Conservation (phyloP, 2,888 invertebrate genomes). For the Leptura quadrifasciata region DNA sequence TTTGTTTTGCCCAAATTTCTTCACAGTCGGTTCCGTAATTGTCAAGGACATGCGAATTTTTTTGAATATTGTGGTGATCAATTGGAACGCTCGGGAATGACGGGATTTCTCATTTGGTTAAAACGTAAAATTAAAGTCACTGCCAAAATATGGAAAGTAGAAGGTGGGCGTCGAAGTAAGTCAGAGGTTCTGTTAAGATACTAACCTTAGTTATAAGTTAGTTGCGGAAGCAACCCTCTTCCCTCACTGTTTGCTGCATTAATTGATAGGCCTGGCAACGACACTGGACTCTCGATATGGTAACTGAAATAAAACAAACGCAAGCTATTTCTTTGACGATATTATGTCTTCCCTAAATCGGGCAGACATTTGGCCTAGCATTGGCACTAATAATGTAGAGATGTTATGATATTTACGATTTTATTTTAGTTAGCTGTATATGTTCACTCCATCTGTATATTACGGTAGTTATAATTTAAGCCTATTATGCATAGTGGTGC, state of each 20-base stretch:
- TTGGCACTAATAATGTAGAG: conserved; percentile 71
- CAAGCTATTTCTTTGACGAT: conserved; percentile 64
- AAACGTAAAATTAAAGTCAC: conserved; percentile 43
- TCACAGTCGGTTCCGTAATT: conserved; percentile 14
- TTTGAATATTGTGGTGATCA: background rate
- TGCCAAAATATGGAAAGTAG: conserved; percentile 51
- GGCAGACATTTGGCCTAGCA: conserved; percentile 69
- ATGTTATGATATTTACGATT: conserved; percentile 70
- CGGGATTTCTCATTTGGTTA: conserved; percentile 7
- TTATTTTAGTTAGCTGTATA: conserved; percentile 56
- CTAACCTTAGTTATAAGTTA: conserved; percentile 62
- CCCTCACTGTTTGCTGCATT: conserved; percentile 75
- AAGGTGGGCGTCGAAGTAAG: conserved; percentile 2
- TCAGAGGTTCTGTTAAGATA: conserved; percentile 59
- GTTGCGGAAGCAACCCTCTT: conserved; percentile 68
- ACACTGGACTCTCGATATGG: conserved; percentile 72
- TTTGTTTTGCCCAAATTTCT: conserved; percentile 16
- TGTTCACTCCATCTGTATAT: conserved; percentile 60
- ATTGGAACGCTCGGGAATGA: background rate
- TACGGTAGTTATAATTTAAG: conserved; percentile 54
- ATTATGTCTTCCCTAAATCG: conserved; percentile 69
- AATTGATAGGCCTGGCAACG: conserved; percentile 74
- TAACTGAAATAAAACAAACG: conserved; percentile 56
- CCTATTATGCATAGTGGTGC: conserved; percentile 52
- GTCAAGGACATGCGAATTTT: background rate